Evolutionary conservation across 2,888 invertebrate genomes (phyloP).

Genomic region (Galerucella calmariensis): DNA sequence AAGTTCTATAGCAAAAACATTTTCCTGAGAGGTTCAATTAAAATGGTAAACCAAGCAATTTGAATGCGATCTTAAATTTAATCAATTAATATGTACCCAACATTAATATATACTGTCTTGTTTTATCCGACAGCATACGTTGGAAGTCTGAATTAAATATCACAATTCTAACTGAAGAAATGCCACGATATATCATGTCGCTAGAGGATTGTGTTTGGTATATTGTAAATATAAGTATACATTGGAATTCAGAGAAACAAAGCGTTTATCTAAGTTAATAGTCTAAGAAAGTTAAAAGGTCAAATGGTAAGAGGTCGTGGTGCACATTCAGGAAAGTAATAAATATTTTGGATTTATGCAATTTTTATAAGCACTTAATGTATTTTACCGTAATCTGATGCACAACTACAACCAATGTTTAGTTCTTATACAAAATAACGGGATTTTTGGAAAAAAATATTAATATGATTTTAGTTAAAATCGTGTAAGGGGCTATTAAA

Average conservation of each 20-base stretch:
- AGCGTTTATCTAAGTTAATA: slow-evolving; percentile 37
- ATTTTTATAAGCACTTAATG: slow-evolving; percentile 17
- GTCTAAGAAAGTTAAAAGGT: slow-evolving; percentile 36
- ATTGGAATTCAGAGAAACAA: slow-evolving; percentile 34
- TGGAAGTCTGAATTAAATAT: slow-evolving; percentile 7
- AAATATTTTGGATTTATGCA: slow-evolving; percentile 24
- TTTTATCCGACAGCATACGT: slow-evolving; percentile 3
- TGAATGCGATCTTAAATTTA: background rate
- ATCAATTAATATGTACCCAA: background rate
- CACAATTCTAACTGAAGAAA: slow-evolving; percentile 8
- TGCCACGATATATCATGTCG: slow-evolving; percentile 9
- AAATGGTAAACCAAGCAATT: background rate
- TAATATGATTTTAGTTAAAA: background rate
- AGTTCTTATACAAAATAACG: background rate
- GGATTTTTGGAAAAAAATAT: background rate
- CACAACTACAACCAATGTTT: background rate
- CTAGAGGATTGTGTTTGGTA: slow-evolving; percentile 9
- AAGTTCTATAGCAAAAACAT: too few relatives aligned
- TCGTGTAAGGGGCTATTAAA: too few relatives aligned
- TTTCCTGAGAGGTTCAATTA: background rate
- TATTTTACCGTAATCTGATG: slow-evolving; percentile 10
- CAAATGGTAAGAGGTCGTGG: slow-evolving; percentile 32
- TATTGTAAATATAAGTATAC: slow-evolving; percentile 19
- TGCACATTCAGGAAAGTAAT: slow-evolving; percentile 32
- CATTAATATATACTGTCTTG: background rate